Evolutionary conservation across 1,140 invertebrate species (phyloP).

Genomic region (Zaprionus ornatus): DNA sequence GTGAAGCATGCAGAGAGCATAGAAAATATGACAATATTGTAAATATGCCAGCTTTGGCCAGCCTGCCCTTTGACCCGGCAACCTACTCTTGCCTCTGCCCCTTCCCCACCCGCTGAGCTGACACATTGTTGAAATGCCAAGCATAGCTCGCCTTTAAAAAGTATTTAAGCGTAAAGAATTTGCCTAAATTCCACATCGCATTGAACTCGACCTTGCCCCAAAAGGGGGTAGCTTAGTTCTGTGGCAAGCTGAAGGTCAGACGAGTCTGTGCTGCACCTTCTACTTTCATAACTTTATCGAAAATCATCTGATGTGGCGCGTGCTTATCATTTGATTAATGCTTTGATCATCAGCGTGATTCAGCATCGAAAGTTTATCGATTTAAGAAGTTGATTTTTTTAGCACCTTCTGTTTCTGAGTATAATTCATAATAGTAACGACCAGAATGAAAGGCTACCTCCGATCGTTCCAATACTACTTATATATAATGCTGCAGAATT

Average conservation of each 20-base stretch:
- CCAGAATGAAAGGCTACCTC: too few relatives aligned
- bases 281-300: not conserved
- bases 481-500: too few relatives aligned
- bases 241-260: not conserved
- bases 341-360: not conserved
- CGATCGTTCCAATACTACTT: too few relatives aligned
- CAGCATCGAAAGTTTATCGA: not conserved
- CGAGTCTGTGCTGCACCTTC: too few relatives aligned
- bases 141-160: not conserved
- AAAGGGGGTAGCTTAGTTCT: not conserved
- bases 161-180: slow-evolving; percentile 9
- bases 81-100: too few relatives aligned
- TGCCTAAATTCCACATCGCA: not conserved
- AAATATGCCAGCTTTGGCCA: slow-evolving; percentile 6
- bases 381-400: too few relatives aligned
- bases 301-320: not conserved
- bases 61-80: not conserved
- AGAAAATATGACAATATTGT: slow-evolving; percentile 14
- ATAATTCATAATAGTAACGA: too few relatives aligned
- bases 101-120: not conserved
- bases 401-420: too few relatives aligned
- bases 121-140: not conserved
- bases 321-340: not conserved
- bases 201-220: not conserved
- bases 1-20: not conserved